A percentile compares a stretch with the other conserved stretches of the same genome.
Evolutionary conservation across 2,113 vertebrate species (phyloP).

Genomic region (Ascaphus truei): DNA sequence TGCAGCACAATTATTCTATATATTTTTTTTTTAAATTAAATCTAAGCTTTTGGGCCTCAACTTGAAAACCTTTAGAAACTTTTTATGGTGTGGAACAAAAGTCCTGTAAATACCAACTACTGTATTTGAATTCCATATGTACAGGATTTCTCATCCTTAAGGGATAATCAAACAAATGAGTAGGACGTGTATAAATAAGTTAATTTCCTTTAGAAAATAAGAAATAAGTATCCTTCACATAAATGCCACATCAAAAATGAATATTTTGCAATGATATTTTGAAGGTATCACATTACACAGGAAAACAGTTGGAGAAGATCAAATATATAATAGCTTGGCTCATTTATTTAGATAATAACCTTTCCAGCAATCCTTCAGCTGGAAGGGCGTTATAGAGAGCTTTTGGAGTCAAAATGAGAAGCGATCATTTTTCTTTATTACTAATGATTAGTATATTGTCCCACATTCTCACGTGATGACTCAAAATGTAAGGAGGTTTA

Average conservation of each 20-base stretch:
- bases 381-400: conserved; percentile 18
- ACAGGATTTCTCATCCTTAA: no score
- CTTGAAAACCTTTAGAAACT: no score
- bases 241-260: neutral
- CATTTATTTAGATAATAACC: conserved; percentile 30
- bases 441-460: conserved; percentile 23
- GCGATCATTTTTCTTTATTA: conserved; percentile 28
- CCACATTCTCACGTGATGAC: conserved; percentile 28
- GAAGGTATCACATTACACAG: conserved; percentile 12
- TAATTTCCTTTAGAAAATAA: neutral
- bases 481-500: conserved; percentile 7
- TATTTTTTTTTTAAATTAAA: no score
- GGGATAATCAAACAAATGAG: no score
- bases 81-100: no score
- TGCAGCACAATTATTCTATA: no score
- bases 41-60: no score
- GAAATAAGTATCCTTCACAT: neutral
- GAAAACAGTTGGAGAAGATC: conserved; percentile 26
- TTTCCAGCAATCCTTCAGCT: conserved; percentile 33
- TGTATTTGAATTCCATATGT: no score
- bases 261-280: conserved; percentile 2
- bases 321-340: conserved; percentile 11
- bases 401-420: conserved; percentile 28
- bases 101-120: no score
- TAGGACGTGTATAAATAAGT: no score